phyloP scores from a whole-genome alignment of 1,140 invertebrate species.

The Coptotermes formosanus region DNA sequence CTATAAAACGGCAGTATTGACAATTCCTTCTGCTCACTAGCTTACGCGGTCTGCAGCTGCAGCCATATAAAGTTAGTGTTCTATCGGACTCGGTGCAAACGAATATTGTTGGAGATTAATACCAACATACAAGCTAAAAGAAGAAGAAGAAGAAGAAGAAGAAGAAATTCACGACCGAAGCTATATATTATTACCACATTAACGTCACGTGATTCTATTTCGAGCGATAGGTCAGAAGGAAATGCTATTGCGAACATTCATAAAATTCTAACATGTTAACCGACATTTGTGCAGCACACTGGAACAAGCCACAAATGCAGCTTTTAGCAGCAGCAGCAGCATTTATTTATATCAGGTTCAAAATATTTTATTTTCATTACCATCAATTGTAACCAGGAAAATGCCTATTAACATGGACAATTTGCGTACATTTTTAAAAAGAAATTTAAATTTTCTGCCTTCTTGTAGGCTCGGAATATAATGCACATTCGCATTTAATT shows the following conservation, averaged over 20 bases:
- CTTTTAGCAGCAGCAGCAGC: background rate
- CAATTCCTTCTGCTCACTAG: background rate
- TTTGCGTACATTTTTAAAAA: too few species aligned
- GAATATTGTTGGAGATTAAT: background rate
- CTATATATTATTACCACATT: background rate
- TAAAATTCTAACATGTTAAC: constrained; percentile 1
- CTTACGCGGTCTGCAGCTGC: background rate
- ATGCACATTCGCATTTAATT: too few species aligned
- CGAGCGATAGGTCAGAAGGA: constrained; percentile 1
- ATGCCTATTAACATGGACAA: too few species aligned
- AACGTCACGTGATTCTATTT: constrained; percentile 6
- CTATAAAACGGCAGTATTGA: too few species aligned
- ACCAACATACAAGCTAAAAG: background rate
- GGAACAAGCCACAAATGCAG: background rate
- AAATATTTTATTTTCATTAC: too few species aligned
- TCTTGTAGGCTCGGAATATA: too few species aligned
- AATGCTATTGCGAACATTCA: background rate
- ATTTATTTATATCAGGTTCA: background rate
- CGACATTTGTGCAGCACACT: too few species aligned
- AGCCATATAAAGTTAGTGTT: background rate
- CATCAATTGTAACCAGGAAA: too few species aligned
- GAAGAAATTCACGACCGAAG: background rate
- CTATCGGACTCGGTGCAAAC: background rate
- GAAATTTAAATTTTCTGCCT: too few species aligned
- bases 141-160: too few species aligned